These are phyloP conservation scores for Ochropleura leucogaster DNA, from an alignment of 2,888 invertebrate species.

Conservation along the genomic window DNA sequence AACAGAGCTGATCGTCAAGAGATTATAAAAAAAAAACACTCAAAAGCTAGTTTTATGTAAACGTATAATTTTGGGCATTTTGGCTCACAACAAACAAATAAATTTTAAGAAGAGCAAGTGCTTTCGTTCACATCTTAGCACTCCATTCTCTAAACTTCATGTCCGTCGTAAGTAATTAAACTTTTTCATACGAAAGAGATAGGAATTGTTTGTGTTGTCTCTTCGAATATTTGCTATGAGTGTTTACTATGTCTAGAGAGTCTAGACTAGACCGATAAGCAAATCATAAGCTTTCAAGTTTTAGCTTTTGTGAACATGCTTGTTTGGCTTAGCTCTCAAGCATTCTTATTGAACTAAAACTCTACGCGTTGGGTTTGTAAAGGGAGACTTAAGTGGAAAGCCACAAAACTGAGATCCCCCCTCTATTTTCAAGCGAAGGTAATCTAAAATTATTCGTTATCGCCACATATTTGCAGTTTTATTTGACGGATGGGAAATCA, in stretches of 20 bases:
- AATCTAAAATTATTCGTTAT: too few species aligned
- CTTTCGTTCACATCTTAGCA: background rate
- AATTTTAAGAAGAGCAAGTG: background rate
- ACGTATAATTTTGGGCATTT: accelerated
- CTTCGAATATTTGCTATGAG: slow-evolving; percentile 35
- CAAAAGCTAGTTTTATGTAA: background rate
- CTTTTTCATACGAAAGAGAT: slow-evolving; percentile 40
- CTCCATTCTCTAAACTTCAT: slow-evolving; percentile 13
- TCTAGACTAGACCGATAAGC: slow-evolving; percentile 44
- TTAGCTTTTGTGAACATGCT: background rate
- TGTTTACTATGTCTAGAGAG: slow-evolving; percentile 46
- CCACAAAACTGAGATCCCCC: background rate
- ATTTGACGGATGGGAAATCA: too few species aligned
- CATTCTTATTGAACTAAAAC: background rate
- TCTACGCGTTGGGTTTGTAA: background rate
- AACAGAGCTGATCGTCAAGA: background rate
- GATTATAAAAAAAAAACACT: background rate
- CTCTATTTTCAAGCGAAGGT: background rate
- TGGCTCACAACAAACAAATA: background rate
- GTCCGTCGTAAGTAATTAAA: slow-evolving; percentile 48
- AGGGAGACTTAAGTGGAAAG: background rate
- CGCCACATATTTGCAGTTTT: too few species aligned
- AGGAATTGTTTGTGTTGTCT: slow-evolving; percentile 22
- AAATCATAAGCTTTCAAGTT: slow-evolving; percentile 22
- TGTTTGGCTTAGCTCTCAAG: background rate